Evolutionary conservation across 2,888 invertebrate genomes (phyloP).

Genomic region (Meteorus colon): DNA sequence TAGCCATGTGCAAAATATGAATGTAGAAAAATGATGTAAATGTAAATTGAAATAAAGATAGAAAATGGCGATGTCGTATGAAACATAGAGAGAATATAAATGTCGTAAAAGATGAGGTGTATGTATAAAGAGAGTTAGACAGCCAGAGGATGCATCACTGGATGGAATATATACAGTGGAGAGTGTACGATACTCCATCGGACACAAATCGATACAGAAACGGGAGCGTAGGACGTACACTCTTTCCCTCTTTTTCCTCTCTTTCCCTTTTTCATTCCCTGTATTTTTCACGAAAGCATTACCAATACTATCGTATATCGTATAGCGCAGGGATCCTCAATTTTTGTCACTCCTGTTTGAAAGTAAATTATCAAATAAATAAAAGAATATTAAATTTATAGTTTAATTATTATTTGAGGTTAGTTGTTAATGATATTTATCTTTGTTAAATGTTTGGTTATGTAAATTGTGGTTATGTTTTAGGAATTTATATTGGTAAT

Average conservation of each 20-base stretch:
- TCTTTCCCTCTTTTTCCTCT: slow-evolving; percentile 47
- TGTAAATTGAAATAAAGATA: background rate
- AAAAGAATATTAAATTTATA: background rate
- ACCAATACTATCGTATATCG: slow-evolving; percentile 59
- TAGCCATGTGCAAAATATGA: too few species aligned
- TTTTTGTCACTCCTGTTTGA: slow-evolving; percentile 21
- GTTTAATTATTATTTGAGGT: too few species aligned
- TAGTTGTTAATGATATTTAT: too few species aligned
- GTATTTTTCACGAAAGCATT: slow-evolving; percentile 67
- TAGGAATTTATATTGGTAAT: background rate
- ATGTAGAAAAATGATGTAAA: too few species aligned
- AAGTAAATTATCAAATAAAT: background rate
- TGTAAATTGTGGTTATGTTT: background rate
- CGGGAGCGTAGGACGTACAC: slow-evolving; percentile 52
- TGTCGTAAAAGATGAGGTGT: background rate
- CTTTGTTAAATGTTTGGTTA: too few species aligned
- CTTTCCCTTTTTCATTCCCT: slow-evolving; percentile 48
- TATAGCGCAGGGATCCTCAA: slow-evolving; percentile 55
- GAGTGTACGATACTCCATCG: slow-evolving; percentile 61
- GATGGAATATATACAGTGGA: slow-evolving; percentile 22
- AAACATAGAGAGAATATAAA: background rate
- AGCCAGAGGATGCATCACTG: slow-evolving; percentile 11
- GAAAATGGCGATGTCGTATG: background rate
- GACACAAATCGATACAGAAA: slow-evolving; percentile 66
- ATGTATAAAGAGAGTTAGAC: background rate